Evolutionary conservation across 2,113 vertebrate genomes (phyloP).

Genomic region (Lophius piscatorius): DNA sequence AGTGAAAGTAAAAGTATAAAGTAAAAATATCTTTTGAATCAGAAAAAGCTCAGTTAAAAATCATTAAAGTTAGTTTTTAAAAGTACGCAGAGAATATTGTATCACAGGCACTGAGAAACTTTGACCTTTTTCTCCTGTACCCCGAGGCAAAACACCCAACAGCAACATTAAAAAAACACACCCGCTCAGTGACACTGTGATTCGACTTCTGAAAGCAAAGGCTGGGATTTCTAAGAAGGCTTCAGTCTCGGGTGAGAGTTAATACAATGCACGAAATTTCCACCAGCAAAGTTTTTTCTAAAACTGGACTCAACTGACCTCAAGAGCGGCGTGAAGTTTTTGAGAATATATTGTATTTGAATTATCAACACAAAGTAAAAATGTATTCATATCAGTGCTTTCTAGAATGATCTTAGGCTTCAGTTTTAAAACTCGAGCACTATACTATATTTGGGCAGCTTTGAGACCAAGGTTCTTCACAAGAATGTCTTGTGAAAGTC

Average conservation of each 20-base stretch:
- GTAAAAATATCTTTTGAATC: no score
- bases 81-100: no score
- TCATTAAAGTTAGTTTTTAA: no score
- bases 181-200: not conserved
- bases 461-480: no score
- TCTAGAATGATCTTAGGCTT: not conserved
- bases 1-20: no score
- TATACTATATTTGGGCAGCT: no score
- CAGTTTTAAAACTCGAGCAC: no score
- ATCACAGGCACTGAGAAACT: not conserved
- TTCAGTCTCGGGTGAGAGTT: not conserved
- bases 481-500: no score
- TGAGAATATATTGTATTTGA: constrained; percentile 1
- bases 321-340: not conserved
- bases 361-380: not conserved
- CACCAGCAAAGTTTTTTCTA: not conserved
- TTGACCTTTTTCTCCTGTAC: not conserved
- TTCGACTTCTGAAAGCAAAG: not conserved
- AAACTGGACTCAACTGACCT: constrained; percentile 1
- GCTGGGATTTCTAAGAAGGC: not conserved
- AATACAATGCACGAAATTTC: no score
- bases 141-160: not conserved
- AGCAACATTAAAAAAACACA: not conserved
- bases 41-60: no score
- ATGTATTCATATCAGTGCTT: not conserved